A percentile compares a stretch with the other conserved stretches of the same genome.
Conservation (phyloP, 2,888 invertebrate genomes). For the Crocallis elinguaria region DNA sequence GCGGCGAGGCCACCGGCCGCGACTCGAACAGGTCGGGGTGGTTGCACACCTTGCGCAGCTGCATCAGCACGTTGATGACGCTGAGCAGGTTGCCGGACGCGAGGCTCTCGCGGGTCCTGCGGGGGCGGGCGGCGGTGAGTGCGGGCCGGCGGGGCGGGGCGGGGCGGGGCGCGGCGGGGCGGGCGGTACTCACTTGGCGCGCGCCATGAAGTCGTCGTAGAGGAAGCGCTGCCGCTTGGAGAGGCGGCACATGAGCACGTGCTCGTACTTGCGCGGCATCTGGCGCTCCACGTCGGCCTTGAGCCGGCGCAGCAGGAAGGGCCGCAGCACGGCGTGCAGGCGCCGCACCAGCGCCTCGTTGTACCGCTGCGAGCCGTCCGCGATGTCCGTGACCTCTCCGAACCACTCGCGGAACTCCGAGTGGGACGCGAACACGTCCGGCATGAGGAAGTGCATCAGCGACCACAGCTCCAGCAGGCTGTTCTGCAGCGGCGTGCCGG, state of each 20-base stretch:
- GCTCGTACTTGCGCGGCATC: slow-evolving; percentile 97
- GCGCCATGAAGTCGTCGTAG: slow-evolving; percentile 99
- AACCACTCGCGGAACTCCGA: slow-evolving; percentile 99
- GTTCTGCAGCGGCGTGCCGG: slow-evolving; percentile 98
- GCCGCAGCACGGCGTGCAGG: slow-evolving; percentile 89
- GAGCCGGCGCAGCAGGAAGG: slow-evolving; percentile 95
- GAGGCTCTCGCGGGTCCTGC: slow-evolving; percentile 96
- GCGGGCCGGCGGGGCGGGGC: background rate
- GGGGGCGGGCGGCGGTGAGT: slow-evolving; percentile 8
- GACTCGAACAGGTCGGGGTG: slow-evolving; percentile 99
- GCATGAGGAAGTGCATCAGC: slow-evolving; percentile 99
- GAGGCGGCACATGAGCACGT: slow-evolving; percentile 96
- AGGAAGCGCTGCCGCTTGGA: slow-evolving; percentile 98
- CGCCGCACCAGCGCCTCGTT: slow-evolving; percentile 69
- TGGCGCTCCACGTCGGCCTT: slow-evolving; percentile 99
- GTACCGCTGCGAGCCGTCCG: slow-evolving; percentile 57
- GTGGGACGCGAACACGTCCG: slow-evolving; percentile 97
- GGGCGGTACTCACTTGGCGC: slow-evolving; percentile 90
- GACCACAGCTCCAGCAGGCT: slow-evolving; percentile 99
- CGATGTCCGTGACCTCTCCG: slow-evolving; percentile 92
- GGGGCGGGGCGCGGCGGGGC: background rate
- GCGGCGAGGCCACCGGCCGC: slow-evolving; percentile 96
- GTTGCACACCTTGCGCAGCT: slow-evolving; percentile 98
- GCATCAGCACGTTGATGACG: slow-evolving; percentile 98
- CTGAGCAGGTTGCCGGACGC: slow-evolving; percentile 96